Percentiles rank a stretch among this genome's conserved stretches.
Evolutionary conservation across 2,888 invertebrate species (phyloP).

Genomic region (Allolobophora icterica): DNA sequence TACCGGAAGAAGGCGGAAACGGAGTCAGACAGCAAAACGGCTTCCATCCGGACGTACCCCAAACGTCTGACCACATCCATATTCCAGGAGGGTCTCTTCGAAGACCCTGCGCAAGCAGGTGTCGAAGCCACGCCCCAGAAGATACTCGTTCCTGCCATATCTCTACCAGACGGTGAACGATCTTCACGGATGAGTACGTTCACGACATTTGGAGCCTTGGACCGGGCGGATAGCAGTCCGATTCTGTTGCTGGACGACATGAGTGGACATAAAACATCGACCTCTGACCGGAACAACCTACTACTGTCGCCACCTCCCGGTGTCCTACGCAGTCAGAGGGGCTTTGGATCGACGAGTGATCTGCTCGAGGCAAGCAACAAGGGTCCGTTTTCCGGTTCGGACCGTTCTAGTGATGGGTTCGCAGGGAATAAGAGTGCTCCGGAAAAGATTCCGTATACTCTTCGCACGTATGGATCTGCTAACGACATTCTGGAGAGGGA

Average conservation of each 20-base stretch:
- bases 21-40: not conserved
- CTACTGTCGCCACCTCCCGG: not conserved
- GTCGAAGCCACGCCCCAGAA: not conserved
- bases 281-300: not conserved
- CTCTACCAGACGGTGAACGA: not conserved
- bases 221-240: not conserved
- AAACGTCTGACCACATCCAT: slow-evolving; percentile 12
- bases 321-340: not conserved
- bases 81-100: not conserved
- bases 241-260: not conserved
- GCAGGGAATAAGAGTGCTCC: not conserved
- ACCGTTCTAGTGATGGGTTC: not conserved
- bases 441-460: not conserved
- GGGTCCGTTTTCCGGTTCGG: not conserved
- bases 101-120: not conserved
- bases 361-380: not conserved
- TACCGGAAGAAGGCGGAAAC: not conserved
- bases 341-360: not conserved
- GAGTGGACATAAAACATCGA: not conserved
- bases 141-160: not conserved
- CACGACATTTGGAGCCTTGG: not conserved
- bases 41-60: not conserved
- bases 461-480: not conserved
- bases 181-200: not conserved
- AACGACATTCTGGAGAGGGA: not conserved